phyloP scores from a whole-genome alignment of 1,140 invertebrate species.

The Aphaenogaster floridana region DNA sequence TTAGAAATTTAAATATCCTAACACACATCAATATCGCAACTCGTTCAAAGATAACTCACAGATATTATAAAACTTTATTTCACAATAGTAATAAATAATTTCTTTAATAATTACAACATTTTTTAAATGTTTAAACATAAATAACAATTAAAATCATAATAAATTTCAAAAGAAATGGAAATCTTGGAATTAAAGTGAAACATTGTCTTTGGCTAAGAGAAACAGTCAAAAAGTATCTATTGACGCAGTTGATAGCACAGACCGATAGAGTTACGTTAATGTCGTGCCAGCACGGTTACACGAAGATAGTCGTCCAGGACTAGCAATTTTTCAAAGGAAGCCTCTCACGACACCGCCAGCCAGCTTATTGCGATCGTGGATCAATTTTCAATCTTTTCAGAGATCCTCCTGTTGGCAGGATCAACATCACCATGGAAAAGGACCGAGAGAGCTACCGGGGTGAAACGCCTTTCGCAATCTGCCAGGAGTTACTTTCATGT shows the following conservation, averaged over 20 bases:
- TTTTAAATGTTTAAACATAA: neutral
- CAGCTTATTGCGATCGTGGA: slow-evolving; percentile 61
- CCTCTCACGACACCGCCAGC: slow-evolving; percentile 56
- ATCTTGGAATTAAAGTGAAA: neutral
- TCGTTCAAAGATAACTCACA: neutral
- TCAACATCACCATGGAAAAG: slow-evolving; percentile 32
- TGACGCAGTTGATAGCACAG: slow-evolving; percentile 21
- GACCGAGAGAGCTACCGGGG: slow-evolving; percentile 66
- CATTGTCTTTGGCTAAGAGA: neutral
- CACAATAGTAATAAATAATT: neutral
- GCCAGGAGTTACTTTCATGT: slow-evolving; percentile 82
- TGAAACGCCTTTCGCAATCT: slow-evolving; percentile 81
- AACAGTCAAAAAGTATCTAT: slow-evolving; percentile 34
- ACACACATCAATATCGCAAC: neutral
- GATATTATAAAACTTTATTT: neutral
- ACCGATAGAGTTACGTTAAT: slow-evolving; percentile 59
- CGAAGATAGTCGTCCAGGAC: slow-evolving; percentile 49
- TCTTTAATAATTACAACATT: neutral
- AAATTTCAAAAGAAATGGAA: neutral
- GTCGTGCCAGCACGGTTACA: slow-evolving; percentile 23
- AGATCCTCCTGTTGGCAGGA: slow-evolving; percentile 53
- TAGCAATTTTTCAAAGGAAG: slow-evolving; percentile 61
- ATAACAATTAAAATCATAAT: neutral
- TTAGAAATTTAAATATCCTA: neutral
- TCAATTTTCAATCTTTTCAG: slow-evolving; percentile 65